A percentile compares a stretch with the other conserved stretches of the same genome.
phyloP scores from a whole-genome alignment of 1,140 invertebrate species.

The Saccostrea glomerata region DNA sequence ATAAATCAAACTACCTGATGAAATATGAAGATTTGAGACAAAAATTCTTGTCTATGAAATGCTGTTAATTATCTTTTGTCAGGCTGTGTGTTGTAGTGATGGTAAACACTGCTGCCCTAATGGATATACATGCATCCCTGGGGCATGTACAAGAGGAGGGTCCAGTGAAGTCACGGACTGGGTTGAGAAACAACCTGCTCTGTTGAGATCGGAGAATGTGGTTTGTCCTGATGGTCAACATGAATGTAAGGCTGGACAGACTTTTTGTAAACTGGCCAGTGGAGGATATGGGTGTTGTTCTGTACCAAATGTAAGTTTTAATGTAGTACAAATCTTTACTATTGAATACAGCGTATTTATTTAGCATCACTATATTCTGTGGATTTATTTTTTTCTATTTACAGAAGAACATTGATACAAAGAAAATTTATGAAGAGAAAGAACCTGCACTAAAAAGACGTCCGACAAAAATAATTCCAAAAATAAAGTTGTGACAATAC shows the following conservation, averaged over 20 bases:
- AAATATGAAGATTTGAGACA: too few relatives aligned
- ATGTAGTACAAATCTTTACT: too few relatives aligned
- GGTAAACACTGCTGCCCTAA: slow-evolving; percentile 73
- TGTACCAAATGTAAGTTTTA: slow-evolving; percentile 68
- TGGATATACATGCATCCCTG: slow-evolving; percentile 66
- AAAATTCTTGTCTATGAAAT: neutral
- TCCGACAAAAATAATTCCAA: too few relatives aligned
- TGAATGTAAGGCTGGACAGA: slow-evolving; percentile 70
- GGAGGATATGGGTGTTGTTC: slow-evolving; percentile 79
- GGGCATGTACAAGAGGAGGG: slow-evolving; percentile 59
- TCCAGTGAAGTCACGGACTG: slow-evolving; percentile 48
- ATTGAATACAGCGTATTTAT: too few relatives aligned
- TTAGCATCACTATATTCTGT: too few relatives aligned
- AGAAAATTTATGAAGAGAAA: too few relatives aligned
- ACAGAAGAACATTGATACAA: too few relatives aligned
- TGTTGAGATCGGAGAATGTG: slow-evolving; percentile 19
- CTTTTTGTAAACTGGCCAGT: slow-evolving; percentile 74
- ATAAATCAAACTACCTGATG: too few relatives aligned
- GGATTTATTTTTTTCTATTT: too few relatives aligned
- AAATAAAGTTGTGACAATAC: too few relatives aligned
- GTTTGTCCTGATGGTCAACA: slow-evolving; percentile 62
- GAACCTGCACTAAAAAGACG: too few relatives aligned
- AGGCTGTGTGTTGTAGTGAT: slow-evolving; percentile 75
- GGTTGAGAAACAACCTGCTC: slow-evolving; percentile 54
- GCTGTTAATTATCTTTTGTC: neutral